A percentile compares a stretch with the other conserved stretches of the same genome.
Evolutionary conservation across 2,797 vertebrate species (phyloP).

Genomic region (Phataginus tricuspis): DNA sequence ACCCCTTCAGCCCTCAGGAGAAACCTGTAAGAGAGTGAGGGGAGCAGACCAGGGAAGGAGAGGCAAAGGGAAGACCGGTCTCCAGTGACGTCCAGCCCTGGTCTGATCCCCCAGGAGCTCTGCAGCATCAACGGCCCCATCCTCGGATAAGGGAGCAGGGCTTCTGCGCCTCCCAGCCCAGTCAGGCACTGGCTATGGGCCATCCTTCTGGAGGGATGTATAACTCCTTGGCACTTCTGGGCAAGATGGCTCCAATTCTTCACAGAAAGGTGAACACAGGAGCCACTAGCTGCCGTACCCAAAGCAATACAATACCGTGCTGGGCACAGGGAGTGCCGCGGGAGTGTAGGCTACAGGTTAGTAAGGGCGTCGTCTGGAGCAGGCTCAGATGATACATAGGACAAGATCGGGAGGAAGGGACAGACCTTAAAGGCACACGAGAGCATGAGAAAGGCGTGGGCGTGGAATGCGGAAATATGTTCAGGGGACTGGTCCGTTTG

Average conservation of each 20-base stretch:
- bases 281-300: not conserved
- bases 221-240: not conserved
- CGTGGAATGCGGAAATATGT: not conserved
- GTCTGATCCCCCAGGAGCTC: not conserved
- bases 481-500: not conserved
- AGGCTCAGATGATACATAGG: rapidly evolving
- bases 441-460: not conserved
- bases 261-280: not conserved
- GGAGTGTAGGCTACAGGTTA: not conserved
- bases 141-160: not conserved
- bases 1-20: not conserved
- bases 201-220: not conserved
- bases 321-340: not conserved
- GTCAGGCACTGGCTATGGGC: not conserved
- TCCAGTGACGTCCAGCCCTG: rapidly evolving
- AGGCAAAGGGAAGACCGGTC: not conserved
- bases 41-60: not conserved
- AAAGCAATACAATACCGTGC: not conserved
- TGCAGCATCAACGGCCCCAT: too few relatives aligned
- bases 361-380: rapidly evolving
- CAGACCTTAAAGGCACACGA: not conserved
- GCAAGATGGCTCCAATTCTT: not conserved
- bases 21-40: not conserved
- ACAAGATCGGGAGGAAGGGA: not conserved
- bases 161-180: rapidly evolving